These are phyloP conservation scores for Capromys pilorides DNA, from an alignment of 2,797 vertebrate genomes.

Conservation along the genomic window DNA sequence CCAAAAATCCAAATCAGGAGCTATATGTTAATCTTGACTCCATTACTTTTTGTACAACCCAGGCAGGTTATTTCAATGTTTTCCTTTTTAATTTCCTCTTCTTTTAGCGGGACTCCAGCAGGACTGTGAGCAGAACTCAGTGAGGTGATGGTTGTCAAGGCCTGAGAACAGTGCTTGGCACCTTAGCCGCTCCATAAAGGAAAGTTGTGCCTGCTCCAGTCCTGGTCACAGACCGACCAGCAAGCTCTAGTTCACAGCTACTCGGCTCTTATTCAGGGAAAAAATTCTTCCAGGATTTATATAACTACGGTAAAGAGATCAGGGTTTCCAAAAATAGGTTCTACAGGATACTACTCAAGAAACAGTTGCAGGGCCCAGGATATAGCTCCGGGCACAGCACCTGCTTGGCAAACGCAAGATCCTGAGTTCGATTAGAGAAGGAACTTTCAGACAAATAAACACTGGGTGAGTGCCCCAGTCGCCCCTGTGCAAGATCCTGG, in stretches of 20 bases:
- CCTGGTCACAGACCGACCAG: too few species aligned
- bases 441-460: not conserved
- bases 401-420: too few species aligned
- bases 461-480: not conserved
- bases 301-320: not conserved
- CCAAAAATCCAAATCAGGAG: not conserved
- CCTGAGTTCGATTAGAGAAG: not conserved
- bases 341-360: not conserved
- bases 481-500: not conserved
- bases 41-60: not conserved
- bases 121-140: not conserved
- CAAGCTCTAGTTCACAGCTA: too few species aligned
- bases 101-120: not conserved
- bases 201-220: not conserved
- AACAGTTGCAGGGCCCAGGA: not conserved
- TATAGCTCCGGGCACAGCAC: too few species aligned
- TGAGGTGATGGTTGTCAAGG: not conserved
- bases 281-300: too few species aligned
- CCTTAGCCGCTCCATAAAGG: not conserved
- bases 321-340: not conserved
- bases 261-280: too few species aligned
- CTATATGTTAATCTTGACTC: not conserved
- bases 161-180: not conserved
- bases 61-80: not conserved
- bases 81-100: not conserved